Evolutionary conservation across 2,888 invertebrate genomes (phyloP).

Genomic region (Stictocephala bisonia): DNA sequence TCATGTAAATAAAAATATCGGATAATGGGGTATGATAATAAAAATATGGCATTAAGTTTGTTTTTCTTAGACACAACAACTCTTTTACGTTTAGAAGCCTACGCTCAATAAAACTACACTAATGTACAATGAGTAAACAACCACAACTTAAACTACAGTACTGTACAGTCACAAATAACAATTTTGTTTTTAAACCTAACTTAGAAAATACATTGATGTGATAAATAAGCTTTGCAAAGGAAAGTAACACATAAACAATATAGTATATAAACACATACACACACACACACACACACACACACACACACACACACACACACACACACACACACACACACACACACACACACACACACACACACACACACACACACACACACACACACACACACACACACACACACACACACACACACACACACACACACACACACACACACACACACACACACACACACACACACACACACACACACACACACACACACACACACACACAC

Average conservation of each 20-base stretch:
- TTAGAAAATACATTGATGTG: too few species aligned
- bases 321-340: conserved; percentile 13
- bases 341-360: conserved; percentile 6
- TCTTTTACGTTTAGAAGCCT: too few species aligned
- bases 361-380: not conserved
- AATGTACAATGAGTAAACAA: too few species aligned
- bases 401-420: conserved; percentile 13
- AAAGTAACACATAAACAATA: not conserved
- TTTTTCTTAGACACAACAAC: too few species aligned
- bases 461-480: not conserved
- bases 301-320: conserved; percentile 13
- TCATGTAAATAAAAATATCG: too few species aligned
- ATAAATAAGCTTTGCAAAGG: too few species aligned
- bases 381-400: conserved; percentile 13
- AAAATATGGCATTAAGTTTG: too few species aligned
- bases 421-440: conserved; percentile 13
- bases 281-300: conserved; percentile 13
- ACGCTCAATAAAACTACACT: too few species aligned
- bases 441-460: conserved; percentile 2
- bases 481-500: not conserved
- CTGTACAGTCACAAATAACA: too few species aligned
- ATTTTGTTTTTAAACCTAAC: too few species aligned
- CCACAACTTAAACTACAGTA: too few species aligned
- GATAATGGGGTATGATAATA: too few species aligned
- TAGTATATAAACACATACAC: not conserved